Base-by-base conservation (phyloP, 2,888 invertebrate genomes). In the Aspidiotus destructor region DNA sequence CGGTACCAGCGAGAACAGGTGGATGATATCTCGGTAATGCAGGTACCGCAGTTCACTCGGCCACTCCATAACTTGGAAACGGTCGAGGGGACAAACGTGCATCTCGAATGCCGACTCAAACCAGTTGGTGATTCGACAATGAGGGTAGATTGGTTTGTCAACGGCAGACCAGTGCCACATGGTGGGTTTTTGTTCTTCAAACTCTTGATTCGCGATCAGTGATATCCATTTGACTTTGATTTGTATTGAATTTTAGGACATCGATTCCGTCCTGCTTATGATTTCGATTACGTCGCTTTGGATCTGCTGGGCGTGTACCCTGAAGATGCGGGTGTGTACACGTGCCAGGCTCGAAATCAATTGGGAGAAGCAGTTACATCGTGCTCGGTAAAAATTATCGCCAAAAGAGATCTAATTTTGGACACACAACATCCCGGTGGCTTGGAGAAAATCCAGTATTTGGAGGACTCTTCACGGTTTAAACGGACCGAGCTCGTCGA, bases 251-350 rank as follows among this genome's bases (percentile, higher is more conserved):
- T 44, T 41, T 8, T 40, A 70, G 72, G 72, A 41, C 72, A 72
- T 52, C 85, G 98, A 72, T 98, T 97, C 81, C 85, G 95, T 76
- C 96, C 96, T 55, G 92, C 94, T 5, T 91, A 93, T 75, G 97
- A 98, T 78, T 96, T 97, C 77, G 96, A 96, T 75, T 98, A 95
- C 76, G 96, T 97, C 16, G 95, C 97, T 9, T 81, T 99, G 67
- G 98, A 98, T 78, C 85, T 99, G 63, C 81, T 97, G 28, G 94
- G 95, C 75, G 94, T 96, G 40, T 97, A 96, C 77, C 92, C 98
- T n/a, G 90, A 89, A 74, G 99, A 99, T 79, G 92, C 92, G 8
- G 97, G 97, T 16, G 90, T 94, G 0, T 98, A 97, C 77, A 93
- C 93, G 11, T 96, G 95, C 75, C 89, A 90, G 77, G 97, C 97